Evolutionary conservation across 2,797 vertebrate species (phyloP), one percentile per base, ranked within the genome.

Genomic region (Phyllotis vaccarum): DNA sequence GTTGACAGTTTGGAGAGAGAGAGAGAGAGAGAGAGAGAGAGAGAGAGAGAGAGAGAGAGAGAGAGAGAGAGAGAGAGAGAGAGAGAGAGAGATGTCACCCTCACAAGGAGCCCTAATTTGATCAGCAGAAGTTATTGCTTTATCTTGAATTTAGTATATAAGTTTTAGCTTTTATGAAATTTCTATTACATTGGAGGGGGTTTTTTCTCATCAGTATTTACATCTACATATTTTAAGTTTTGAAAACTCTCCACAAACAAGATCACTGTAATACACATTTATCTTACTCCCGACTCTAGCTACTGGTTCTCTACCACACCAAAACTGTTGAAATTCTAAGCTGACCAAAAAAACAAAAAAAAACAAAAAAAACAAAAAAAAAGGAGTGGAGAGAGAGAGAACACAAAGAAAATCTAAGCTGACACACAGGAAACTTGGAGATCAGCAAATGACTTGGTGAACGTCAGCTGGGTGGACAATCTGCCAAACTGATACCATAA

Each of bases 141-240:
- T 95, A 97, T 86, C 94, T 95, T 97, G 86, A 96, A 95, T 97
- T 97, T n/a, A n/a, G 89, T 87, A 98, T 96, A 92, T 96, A 96
- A 96, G 97, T 97, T 96, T 85, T 96, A 78, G 93, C 86, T 90
- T 93, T 96, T 96, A 95, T 96, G 93, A 86, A 94, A 43, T 97
- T 97, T 97, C 93, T 92, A 87, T 94, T 97, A 97, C 96, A 92
- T 74, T 92, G 82, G 46, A 89, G 31, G 1, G 9, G 16, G 14
- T 66, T 86, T 92, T 91, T 88, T 86, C 81, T 92, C 3, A 78
- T 37, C 58, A 95, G 46, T 82, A 89, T 97, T 95, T 97, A 96
- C 83, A 96, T 97, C 92, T 97, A 66, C 90, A 76, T 93, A 56
- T 97, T 97, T 72, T 87, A 82, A 62, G 94, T 95, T 96, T 96